Percentiles rank a stretch among this genome's conserved stretches.
These are phyloP conservation scores for Elgaria multicarinata DNA, from an alignment of 2,113 vertebrate genomes.

Conservation along the genomic window DNA sequence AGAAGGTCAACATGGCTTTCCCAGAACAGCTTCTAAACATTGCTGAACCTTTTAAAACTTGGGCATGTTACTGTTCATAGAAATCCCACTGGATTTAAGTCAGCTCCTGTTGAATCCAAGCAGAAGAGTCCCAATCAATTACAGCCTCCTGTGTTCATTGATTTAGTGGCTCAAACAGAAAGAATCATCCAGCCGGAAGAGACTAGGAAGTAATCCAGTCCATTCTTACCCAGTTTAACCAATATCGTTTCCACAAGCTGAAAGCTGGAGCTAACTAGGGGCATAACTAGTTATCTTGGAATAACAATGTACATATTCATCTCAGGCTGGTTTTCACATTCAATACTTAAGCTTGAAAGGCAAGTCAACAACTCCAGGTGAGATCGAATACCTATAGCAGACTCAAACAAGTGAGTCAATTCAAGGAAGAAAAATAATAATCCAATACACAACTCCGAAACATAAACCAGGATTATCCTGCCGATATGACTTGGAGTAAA, in stretches of 20 bases:
- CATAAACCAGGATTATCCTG: neutral
- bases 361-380: neutral
- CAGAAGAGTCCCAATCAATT: neutral
- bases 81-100: neutral
- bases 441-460: neutral
- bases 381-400: neutral
- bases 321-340: neutral
- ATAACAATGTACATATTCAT: neutral
- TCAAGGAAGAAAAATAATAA: neutral
- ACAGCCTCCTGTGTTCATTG: neutral
- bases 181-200: neutral
- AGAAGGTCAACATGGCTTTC: neutral
- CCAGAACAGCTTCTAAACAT: neutral
- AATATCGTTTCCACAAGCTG: neutral
- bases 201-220: neutral
- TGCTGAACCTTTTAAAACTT: conserved; percentile 3
- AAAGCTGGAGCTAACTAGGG: neutral
- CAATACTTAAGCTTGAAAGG: neutral
- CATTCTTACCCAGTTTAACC: neutral
- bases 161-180: conserved; percentile 4
- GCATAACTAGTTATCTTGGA: neutral
- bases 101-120: neutral
- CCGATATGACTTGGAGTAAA: neutral
- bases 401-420: neutral
- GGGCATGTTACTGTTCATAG: neutral